phyloP scores from a whole-genome alignment of 2,797 vertebrate species.

The Silurus lanzhouensis region DNA sequence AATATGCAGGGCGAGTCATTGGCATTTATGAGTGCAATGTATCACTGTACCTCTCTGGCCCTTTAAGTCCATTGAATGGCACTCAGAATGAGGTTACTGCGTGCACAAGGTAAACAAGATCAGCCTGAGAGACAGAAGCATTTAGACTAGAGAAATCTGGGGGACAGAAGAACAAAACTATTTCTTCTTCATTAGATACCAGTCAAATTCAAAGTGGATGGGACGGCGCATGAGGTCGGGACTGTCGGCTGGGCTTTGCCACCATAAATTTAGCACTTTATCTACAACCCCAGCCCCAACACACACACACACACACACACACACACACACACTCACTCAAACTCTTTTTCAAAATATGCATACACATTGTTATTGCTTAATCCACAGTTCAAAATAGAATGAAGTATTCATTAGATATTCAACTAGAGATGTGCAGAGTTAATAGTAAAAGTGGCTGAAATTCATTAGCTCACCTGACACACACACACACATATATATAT shows the following conservation, averaged over 20 bases:
- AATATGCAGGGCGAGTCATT: conserved; percentile 61
- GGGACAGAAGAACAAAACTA: conserved; percentile 43
- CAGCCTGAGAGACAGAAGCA: conserved; percentile 64
- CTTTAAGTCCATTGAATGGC: conserved; percentile 69
- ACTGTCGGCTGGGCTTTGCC: conserved; percentile 15
- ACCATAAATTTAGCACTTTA: conserved; percentile 13
- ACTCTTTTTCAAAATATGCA: not conserved
- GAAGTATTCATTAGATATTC: not conserved
- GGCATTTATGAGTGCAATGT: conserved; percentile 60
- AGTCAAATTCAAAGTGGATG: conserved; percentile 58
- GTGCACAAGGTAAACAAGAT: conserved; percentile 66
- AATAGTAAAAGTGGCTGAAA: not conserved
- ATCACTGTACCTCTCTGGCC: conserved; percentile 60
- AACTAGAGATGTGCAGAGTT: not conserved
- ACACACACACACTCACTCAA: not conserved
- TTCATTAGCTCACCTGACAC: too few species aligned
- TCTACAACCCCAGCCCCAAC: not conserved
- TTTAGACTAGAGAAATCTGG: conserved; percentile 58
- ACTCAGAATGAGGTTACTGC: conserved; percentile 67
- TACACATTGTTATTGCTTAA: not conserved
- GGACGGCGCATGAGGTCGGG: conserved; percentile 12
- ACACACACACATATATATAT: not conserved
- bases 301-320: not conserved
- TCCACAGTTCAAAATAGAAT: not conserved
- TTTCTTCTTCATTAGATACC: conserved; percentile 63